Evolutionary conservation across 2,797 vertebrate species (phyloP), one percentile per base, ranked within the genome.

Genomic region (Etheostoma perlongum): DNA sequence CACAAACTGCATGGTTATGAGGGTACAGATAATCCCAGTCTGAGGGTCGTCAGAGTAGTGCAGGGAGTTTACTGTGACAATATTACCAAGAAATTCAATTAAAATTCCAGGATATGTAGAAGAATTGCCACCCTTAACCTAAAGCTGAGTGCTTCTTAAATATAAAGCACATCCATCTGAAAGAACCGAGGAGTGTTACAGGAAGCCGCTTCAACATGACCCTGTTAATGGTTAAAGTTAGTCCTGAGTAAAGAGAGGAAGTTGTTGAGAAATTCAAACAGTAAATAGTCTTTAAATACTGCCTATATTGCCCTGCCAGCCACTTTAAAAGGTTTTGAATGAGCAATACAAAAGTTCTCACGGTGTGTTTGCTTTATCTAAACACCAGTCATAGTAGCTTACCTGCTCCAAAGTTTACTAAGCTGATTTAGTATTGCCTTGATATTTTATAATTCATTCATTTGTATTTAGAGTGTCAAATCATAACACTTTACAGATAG

Each of bases 191-290:
- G 13, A 19, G 18, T 33, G 18, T 1, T 72, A 51, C 21, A 21
- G 67, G 70, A 85, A 79, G 49, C 2, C 0, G n/a, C 57, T 57
- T 66, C 15, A 46, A 5, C 15, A 2, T 18, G 21, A 33, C 2
- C 52, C 9, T 33, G 53, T 81, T 73, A 71, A 75, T 73, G 61
- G 60, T 84, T 80, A 82, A 5, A 0, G 65, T 81, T 48, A 40
- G 40, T 42, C n/a, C 21, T 23, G 9, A 33, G 42, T 23, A 63
- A 70, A 82, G 15, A 58, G 36, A 69, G 76, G 76, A 86, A 77
- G 80, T 73, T 25, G 61, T 81, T 81, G 71, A 33, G 81, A 79
- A 78, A 70, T 44, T 59, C 64, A 73, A 74, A 81, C 74, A 12
- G n/a, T 44, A 55, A 13, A 11, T 40, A 18, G 11, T 10, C 33